phyloP scores from a whole-genome alignment of 1,140 invertebrate species.

The Zaprionus africanus region DNA sequence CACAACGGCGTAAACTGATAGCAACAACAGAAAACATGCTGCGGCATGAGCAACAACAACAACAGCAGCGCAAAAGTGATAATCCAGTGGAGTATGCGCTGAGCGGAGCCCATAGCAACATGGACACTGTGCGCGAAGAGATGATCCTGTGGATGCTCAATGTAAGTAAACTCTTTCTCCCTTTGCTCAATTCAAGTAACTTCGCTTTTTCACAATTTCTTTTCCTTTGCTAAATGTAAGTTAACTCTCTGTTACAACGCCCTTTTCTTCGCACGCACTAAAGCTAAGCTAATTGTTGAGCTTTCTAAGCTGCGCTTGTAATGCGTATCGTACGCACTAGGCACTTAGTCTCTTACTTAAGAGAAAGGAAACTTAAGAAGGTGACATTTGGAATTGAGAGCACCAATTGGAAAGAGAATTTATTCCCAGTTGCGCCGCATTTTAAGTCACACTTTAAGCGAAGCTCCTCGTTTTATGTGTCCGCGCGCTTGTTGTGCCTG shows the following conservation, averaged over 20 bases:
- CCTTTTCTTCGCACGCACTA: no score
- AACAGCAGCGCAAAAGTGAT: constrained; percentile 54
- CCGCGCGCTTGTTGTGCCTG: constrained; percentile 23
- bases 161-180: constrained; percentile 55
- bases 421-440: not conserved
- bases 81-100: constrained; percentile 71
- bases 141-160: constrained; percentile 73
- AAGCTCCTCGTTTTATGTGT: not conserved
- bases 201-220: no score
- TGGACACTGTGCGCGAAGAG: constrained; percentile 70
- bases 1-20: constrained; percentile 21
- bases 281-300: no score
- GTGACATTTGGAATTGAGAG: not conserved
- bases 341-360: no score
- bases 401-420: not conserved
- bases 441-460: constrained; percentile 22
- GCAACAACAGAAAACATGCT: constrained; percentile 36
- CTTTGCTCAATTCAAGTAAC: not conserved
- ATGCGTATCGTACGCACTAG: no score
- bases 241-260: no score
- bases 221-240: no score
- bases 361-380: no score
- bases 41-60: constrained; percentile 16
- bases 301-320: no score
- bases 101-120: constrained; percentile 59